Percentiles rank a stretch among this genome's conserved stretches.
Evolutionary conservation across 2,888 invertebrate species (phyloP).

Genomic region (Hyalella azteca): DNA sequence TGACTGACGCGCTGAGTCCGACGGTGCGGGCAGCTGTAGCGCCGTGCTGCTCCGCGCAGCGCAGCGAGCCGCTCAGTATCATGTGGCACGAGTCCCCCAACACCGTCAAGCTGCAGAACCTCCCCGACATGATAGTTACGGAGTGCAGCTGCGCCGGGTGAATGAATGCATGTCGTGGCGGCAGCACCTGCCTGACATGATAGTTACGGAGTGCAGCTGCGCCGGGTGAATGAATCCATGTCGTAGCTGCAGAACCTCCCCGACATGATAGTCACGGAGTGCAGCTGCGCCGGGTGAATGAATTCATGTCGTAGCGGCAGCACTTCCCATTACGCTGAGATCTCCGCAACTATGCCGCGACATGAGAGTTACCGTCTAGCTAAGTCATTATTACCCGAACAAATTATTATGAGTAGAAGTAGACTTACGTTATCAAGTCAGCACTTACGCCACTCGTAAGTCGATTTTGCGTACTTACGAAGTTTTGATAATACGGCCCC

Average conservation of each 20-base stretch:
- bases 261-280: neutral
- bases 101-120: constrained; percentile 4
- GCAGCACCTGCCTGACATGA: constrained; percentile 8
- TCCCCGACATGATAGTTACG: constrained; percentile 37
- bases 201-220: constrained; percentile 28
- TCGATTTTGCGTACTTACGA: too few species aligned
- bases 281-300: neutral
- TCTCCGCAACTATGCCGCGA: too few species aligned
- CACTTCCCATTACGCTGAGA: too few species aligned
- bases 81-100: constrained; percentile 4
- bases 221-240: neutral
- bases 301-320: too few species aligned
- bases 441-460: too few species aligned
- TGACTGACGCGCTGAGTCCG: constrained; percentile 1
- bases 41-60: constrained; percentile 35
- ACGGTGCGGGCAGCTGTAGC: constrained; percentile 35
- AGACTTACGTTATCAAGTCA: too few species aligned
- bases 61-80: constrained; percentile 22
- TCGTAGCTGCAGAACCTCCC: neutral
- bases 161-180: neutral
- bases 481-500: too few species aligned
- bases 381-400: too few species aligned
- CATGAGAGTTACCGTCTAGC: too few species aligned
- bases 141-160: constrained; percentile 32
- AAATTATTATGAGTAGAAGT: too few species aligned